Base-by-base conservation (phyloP, 2,113 vertebrate genomes). In the Brachypodius melanocephalos region DNA sequence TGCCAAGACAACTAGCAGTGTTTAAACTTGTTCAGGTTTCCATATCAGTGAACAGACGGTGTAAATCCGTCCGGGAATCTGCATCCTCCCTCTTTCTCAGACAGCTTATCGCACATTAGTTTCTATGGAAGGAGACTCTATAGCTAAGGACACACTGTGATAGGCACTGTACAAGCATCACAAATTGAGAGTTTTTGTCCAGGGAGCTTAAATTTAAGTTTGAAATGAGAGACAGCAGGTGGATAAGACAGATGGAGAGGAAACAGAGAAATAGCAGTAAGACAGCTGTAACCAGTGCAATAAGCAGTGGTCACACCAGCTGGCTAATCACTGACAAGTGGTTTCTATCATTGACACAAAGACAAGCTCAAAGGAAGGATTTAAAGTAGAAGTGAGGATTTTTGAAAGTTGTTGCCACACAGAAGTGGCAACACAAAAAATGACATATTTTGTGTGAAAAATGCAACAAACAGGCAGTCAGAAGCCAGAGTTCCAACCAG, bases 161-260 rank as follows among this genome's bases (percentile, higher is more conserved):
- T 85, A 88, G 32, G 32, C 82, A 88, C 67, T 85, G 29, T 55
- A 90, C 40, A 93, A 77, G 85, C 90, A 93, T 90, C 84, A 79
- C 58, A 86, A 94, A 94, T 90, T 83, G 79, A 46, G 55, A 93
- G 59, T 3, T 91, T 95, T 91, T 93, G 90, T 86, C 92, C 72
- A 88, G 94, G 83, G 82, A 93, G 55, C n/a, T 91, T 85, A 91
- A 85, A 84, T 94, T 93, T 91, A 85, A 95, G 94, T 90, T 80
- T 66, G 68, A 93, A 93, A 92, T 90, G 85, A 94, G 74, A 95
- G 75, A 93, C 88, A 95, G 90, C 92, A 95, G 85, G 94, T 97
- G 95, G 90, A 94, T 90, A 93, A 94, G 92, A 96, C 90, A 93
- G 95, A 96, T 96, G 94, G 96, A 94, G 79, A 80, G 63, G 85